These are phyloP conservation scores for Steatocranus sp. DNA, from an alignment of 2,797 vertebrate genomes.

Conservation along the genomic window DNA sequence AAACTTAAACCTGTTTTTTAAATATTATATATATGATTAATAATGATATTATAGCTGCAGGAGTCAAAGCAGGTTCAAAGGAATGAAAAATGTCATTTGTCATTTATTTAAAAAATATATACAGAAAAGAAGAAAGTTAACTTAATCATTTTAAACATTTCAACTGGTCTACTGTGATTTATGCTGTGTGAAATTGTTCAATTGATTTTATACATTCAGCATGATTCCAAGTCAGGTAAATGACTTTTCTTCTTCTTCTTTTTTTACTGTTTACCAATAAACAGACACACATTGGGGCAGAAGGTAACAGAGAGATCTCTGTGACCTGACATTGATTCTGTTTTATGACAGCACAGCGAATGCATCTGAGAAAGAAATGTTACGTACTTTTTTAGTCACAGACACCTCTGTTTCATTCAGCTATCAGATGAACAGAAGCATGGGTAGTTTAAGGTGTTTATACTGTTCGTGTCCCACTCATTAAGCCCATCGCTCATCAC, in stretches of 20 bases:
- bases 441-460: not conserved
- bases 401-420: not conserved
- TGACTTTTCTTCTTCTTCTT: not conserved
- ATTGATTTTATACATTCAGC: not conserved
- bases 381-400: not conserved
- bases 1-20: not conserved
- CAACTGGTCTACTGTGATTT: not conserved
- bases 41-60: not conserved
- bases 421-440: not conserved
- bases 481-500: not conserved
- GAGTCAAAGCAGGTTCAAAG: accelerated
- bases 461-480: not conserved
- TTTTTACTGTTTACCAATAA: not conserved
- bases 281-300: not conserved
- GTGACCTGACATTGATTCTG: not conserved
- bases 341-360: not conserved
- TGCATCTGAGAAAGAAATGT: not conserved
- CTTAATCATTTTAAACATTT: not conserved
- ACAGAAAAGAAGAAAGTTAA: not conserved
- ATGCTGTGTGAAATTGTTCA: not conserved
- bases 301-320: not conserved
- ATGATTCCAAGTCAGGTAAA: not conserved
- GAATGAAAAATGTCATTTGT: not conserved
- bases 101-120: not conserved
- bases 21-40: not conserved